Evolutionary conservation across 2,113 vertebrate species (phyloP).

Genomic region (Ageneiosus marmoratus): DNA sequence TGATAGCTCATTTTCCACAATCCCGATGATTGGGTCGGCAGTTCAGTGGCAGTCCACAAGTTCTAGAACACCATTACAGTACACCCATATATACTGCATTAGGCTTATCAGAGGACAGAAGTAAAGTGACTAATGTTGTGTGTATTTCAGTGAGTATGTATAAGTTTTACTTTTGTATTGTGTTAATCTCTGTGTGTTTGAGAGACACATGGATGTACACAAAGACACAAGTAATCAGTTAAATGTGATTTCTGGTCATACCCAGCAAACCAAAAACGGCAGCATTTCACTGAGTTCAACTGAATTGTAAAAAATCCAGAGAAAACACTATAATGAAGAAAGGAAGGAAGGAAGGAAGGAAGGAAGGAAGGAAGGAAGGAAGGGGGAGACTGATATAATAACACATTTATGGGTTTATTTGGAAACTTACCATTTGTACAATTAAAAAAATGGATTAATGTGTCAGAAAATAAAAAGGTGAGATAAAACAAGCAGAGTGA

Average conservation of each 20-base stretch:
- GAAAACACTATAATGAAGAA: neutral
- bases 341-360: neutral
- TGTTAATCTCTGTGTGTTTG: neutral
- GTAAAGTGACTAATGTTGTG: neutral
- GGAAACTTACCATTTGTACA: conserved; percentile 8
- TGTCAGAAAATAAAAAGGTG: conserved; percentile 25
- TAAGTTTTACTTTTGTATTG: neutral
- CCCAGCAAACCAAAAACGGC: conserved; percentile 42
- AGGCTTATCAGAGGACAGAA: neutral
- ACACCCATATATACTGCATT: neutral
- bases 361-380: neutral
- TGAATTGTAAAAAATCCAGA: conserved; percentile 29
- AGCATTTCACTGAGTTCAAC: conserved; percentile 44
- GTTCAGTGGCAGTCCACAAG: neutral
- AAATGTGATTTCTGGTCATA: conserved; percentile 51
- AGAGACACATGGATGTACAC: conserved; percentile 30
- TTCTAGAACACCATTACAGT: neutral
- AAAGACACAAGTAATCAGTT: conserved; percentile 39
- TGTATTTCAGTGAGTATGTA: neutral
- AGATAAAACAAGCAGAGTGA: conserved; percentile 17
- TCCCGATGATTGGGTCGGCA: conserved; percentile 9
- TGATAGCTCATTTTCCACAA: conserved; percentile 23
- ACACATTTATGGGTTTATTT: conserved; percentile 17
- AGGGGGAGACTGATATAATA: neutral
- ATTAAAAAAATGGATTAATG: conserved; percentile 19